A percentile compares a stretch with the other conserved stretches of the same genome.
Evolutionary conservation across 1,140 invertebrate species (phyloP).

Genomic region (Drosophila kikkawai): DNA sequence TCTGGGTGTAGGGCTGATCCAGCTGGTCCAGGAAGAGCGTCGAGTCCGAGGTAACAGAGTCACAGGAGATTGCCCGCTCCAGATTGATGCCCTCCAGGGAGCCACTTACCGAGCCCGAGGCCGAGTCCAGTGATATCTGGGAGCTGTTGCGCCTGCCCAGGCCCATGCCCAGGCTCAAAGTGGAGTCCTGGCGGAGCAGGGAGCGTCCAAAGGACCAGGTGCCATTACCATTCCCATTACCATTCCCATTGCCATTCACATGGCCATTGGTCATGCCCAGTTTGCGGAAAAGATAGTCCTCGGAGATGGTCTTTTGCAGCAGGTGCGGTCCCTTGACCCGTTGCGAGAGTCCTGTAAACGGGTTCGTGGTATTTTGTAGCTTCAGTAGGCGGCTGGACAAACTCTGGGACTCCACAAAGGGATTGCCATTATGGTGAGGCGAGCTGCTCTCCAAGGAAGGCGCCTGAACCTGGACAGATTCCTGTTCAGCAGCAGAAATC

Average conservation of each 20-base stretch:
- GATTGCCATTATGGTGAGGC: conserved; percentile 58
- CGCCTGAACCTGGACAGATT: not conserved
- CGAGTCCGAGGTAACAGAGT: conserved; percentile 93
- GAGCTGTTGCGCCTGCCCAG: conserved; percentile 78
- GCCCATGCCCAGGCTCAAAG: conserved; percentile 61
- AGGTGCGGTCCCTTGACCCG: conserved; percentile 78
- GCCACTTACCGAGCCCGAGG: conserved; percentile 21
- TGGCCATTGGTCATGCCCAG: conserved; percentile 42
- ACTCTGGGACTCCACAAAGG: conserved; percentile 51
- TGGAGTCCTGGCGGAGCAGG: conserved; percentile 74
- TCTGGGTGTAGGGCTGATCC: conserved; percentile 88
- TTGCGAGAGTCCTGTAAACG: conserved; percentile 66
- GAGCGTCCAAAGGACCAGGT: conserved; percentile 81
- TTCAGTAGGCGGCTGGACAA: conserved; percentile 63
- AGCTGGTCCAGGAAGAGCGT: conserved; percentile 90
- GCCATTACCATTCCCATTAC: conserved; percentile 50
- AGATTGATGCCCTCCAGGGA: conserved; percentile 70
- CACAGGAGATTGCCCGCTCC: conserved; percentile 91
- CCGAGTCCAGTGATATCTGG: conserved; percentile 67
- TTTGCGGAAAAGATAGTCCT: conserved; percentile 81
- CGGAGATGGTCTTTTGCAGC: conserved; percentile 84
- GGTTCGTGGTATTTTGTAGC: conserved; percentile 68
- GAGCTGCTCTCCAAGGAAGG: not conserved
- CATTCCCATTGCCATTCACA: conserved; percentile 17
- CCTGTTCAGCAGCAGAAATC: not conserved